Evolutionary conservation across 2,113 vertebrate genomes (phyloP).

Genomic region (Mugil cephalus): DNA sequence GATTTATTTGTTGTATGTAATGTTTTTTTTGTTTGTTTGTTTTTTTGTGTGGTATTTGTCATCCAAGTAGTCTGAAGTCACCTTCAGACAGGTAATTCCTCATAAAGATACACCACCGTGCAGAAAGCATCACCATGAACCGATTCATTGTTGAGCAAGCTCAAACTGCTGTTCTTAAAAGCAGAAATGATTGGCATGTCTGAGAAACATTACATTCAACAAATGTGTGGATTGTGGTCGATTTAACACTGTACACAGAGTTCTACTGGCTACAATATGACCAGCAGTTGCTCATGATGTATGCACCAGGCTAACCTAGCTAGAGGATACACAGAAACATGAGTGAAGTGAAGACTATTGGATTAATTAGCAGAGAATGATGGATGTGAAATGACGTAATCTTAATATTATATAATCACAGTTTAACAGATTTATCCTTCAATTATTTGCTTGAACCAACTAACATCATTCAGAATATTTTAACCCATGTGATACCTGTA

Average conservation of each 20-base stretch:
- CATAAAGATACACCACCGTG: neutral
- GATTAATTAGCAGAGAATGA: no score
- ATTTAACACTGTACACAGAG: neutral
- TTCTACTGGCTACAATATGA: no score
- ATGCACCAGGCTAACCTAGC: no score
- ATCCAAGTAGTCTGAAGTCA: constrained; percentile 5
- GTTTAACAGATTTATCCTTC: neutral
- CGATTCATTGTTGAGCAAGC: neutral
- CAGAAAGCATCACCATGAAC: neutral
- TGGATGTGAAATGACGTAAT: no score
- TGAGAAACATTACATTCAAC: no score
- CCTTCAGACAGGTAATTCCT: constrained; percentile 1
- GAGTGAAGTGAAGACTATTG: no score
- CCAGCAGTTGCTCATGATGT: no score
- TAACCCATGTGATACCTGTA: neutral
- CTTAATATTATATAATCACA: no score
- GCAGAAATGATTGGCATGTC: no score
- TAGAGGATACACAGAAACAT: no score
- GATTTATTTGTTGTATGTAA: constrained; percentile 41
- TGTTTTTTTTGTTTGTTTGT: constrained; percentile 16
- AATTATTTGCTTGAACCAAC: neutral
- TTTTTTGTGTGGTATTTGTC: constrained; percentile 26
- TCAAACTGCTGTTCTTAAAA: no score
- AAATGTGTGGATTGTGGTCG: no score
- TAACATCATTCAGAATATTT: neutral